Base-by-base conservation (phyloP, 1,140 invertebrate species). In the Drosophila triauraria region DNA sequence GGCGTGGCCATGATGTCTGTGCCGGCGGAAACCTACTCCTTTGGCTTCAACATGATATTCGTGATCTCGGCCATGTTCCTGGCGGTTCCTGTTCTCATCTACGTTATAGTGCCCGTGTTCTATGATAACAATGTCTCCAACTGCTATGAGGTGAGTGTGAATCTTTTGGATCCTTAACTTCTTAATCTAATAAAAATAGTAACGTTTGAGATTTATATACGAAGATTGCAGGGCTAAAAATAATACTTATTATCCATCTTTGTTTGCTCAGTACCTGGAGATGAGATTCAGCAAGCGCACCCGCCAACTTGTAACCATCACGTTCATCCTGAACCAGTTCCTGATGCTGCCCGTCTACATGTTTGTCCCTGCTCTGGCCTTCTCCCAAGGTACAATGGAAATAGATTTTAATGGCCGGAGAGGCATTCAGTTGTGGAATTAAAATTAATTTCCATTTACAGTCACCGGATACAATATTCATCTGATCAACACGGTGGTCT, bases 91-190 rank as follows among this genome's bases (percentile, higher is more conserved):
- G 94, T 95, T 0, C 95, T 97, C 71, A 94, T 95, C 15, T 93
- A 93, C 27, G 93, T 97, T 9, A 97, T 96, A 85, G 94, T 98
- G 17, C 97, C 97, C 2, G 95, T 98, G 0, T 98, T 98, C 91
- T 97, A 96, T 79, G 94, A 95, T 20, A 94, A 97, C 8, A 95
- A 96, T 92, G 95, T 96, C 13, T 96, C 96, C n/a, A 97, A 96
- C 56, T 96, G 95, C 27, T 98, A 97, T 93, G 95, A 97, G 95
- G 96, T 97, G 94, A 91, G 76, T 63, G n/a, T 4, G 17, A 15
- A 8, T 32, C 27, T 7, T 32, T 25, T 54, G 12, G 17, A 17
- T 58, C 6, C 32, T 8, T 15, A 23, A 8, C 13, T 54, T 3
- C 2, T 23, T 38, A 9, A 1, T 17, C 7, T 30, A 25, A 30